Conservation (phyloP, 2,113 vertebrate species). For the Osmerus mordax region DNA sequence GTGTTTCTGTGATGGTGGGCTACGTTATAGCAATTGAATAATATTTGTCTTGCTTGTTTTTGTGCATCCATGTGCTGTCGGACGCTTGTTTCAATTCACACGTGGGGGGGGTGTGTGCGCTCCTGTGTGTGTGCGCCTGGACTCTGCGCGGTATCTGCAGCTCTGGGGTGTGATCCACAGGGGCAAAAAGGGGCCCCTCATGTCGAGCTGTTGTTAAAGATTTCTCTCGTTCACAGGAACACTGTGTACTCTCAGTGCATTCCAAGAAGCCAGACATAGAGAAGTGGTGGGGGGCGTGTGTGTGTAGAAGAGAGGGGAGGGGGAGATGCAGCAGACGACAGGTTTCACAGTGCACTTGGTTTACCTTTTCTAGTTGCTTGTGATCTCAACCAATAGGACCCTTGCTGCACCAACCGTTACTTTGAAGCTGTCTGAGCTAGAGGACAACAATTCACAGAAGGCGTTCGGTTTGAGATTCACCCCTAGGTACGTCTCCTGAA, state of each 20-base stretch:
- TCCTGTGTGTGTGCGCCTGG: background rate
- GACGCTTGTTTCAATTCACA: background rate
- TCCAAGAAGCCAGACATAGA: slow-evolving; percentile 26
- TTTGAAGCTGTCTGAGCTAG: background rate
- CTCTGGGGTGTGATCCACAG: slow-evolving; percentile 7
- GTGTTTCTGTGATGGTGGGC: no score
- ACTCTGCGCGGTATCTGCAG: slow-evolving; percentile 11
- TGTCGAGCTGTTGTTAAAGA: slow-evolving; percentile 28
- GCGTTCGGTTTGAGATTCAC: no score
- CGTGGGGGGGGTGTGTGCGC: background rate
- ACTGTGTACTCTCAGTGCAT: slow-evolving; percentile 24
- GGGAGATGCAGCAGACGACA: slow-evolving; percentile 33
- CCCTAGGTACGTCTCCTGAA: no score
- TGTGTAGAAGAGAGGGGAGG: slow-evolving; percentile 23
- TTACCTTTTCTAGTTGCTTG: slow-evolving; percentile 1
- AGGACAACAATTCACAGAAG: background rate
- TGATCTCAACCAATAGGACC: slow-evolving; percentile 1
- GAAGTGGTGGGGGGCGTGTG: slow-evolving; percentile 20
- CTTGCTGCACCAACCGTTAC: background rate
- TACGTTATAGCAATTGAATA: background rate
- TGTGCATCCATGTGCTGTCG: background rate
- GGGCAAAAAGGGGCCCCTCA: slow-evolving; percentile 13
- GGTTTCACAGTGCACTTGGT: slow-evolving; percentile 26
- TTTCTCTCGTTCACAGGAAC: slow-evolving; percentile 18
- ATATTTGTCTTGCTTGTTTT: background rate